Percentiles rank a stretch among this genome's conserved stretches.
These are phyloP conservation scores for Solen grandis DNA, from an alignment of 1,140 invertebrate species.

Conservation along the genomic window DNA sequence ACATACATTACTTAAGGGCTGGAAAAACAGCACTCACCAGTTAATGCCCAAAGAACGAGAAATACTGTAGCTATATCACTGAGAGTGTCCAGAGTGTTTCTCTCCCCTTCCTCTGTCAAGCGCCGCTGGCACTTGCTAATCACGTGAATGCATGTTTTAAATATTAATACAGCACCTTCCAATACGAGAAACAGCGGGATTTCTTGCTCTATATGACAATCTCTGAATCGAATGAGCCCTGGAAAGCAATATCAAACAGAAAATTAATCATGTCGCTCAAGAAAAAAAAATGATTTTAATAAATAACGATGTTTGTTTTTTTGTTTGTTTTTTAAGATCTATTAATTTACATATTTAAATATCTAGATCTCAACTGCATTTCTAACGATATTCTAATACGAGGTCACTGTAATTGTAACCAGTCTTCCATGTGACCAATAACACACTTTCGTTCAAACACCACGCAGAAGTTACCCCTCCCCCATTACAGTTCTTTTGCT, in stretches of 20 bases:
- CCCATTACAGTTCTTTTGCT: too few relatives aligned
- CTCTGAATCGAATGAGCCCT: conserved; percentile 36
- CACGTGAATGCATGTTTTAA: conserved; percentile 22
- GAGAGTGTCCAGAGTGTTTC: conserved; percentile 28
- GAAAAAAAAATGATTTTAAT: too few relatives aligned
- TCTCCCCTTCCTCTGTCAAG: not conserved
- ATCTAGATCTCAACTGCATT: too few relatives aligned
- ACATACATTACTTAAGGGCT: too few relatives aligned
- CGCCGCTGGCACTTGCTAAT: not conserved
- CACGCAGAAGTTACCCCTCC: too few relatives aligned
- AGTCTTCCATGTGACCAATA: too few relatives aligned
- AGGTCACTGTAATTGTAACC: too few relatives aligned
- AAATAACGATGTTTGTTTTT: too few relatives aligned
- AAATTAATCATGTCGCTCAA: not conserved
- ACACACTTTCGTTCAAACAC: too few relatives aligned
- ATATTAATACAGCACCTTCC: conserved; percentile 20
- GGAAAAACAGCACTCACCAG: conserved; percentile 18
- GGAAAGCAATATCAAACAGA: not conserved
- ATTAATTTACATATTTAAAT: too few relatives aligned
- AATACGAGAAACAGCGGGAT: conserved; percentile 52
- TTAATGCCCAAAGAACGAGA: conserved; percentile 53
- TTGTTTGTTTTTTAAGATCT: too few relatives aligned
- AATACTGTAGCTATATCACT: conserved; percentile 40
- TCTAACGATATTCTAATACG: too few relatives aligned
- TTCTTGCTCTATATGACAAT: conserved; percentile 50